phyloP scores from a whole-genome alignment of 2,888 invertebrate species.

The Rhagium mordax region DNA sequence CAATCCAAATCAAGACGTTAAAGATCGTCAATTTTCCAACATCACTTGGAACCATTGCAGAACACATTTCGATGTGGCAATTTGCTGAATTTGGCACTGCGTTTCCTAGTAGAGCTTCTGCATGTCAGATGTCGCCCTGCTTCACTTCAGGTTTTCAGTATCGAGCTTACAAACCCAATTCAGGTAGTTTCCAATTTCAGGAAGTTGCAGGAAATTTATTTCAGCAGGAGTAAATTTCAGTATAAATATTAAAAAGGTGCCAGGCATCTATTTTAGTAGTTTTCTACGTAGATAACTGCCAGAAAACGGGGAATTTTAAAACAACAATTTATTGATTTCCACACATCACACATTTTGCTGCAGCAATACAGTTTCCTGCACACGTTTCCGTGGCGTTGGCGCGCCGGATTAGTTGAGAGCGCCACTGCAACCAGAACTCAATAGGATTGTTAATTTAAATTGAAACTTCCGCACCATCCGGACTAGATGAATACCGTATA shows the following conservation, averaged over 20 bases:
- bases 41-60: not conserved
- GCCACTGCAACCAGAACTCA: not conserved
- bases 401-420: not conserved
- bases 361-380: conserved; percentile 5
- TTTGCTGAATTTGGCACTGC: not conserved
- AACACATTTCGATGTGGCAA: not conserved
- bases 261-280: not conserved
- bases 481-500: not conserved
- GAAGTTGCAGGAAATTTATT: conserved; percentile 10
- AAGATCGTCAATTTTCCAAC: not conserved
- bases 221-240: not conserved
- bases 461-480: not conserved
- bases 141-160: not conserved
- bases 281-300: not conserved
- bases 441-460: conserved; percentile 3
- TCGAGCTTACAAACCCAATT: not conserved
- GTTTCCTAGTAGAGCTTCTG: not conserved
- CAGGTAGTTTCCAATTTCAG: not conserved
- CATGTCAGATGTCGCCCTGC: conserved; percentile 5
- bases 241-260: not conserved
- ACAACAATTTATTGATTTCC: not conserved
- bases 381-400: not conserved
- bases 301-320: not conserved
- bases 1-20: not conserved
- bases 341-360: not conserved